Base-by-base conservation (phyloP, 2,888 invertebrate genomes). In the Epiperipatus broadwayi region DNA sequence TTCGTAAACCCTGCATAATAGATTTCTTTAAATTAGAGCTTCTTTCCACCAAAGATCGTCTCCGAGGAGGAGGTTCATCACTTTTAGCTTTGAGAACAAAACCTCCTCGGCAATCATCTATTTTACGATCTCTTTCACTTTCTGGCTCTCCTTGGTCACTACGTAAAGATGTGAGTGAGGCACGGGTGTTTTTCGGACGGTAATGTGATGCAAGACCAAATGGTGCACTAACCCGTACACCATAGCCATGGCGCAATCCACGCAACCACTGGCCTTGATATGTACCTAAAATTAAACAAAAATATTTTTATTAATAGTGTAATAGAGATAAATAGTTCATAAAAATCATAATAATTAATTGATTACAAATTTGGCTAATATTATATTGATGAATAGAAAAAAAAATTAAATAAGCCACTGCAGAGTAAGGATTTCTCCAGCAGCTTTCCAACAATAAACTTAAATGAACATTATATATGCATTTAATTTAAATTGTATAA, bases 241-340 rank as follows among this genome's bases (percentile, higher is more conserved):
- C 97, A 63, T 95, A 95, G n/a, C 97, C 97, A 60, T 97, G 95
- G 40, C 97, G 74, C 73, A 91, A 78, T 29, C 97, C 97, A 40
- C 91, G 75, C 63, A 87, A 72, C 97, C 97, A 97, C 72, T 97
- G 97, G 45, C 97, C 97, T 66, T 93, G 89, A 66, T 64, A 66
- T 15, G 56, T 57, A 21, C 63, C 62, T 59, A 43, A 15, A 18
- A 34, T 31, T 12, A 8, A n/a, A 12, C 12, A 16, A 31, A 31
- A 31, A 7, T 14, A 31, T 8, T 31, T n/a, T 10, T 25, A n/a
- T 10, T 25, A 25, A 25, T n/a, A n/a, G n/a, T n/a, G n/a, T n/a
- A n/a, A n/a, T n/a, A n/a, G n/a, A n/a, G n/a, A n/a, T n/a, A n/a
- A 8, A n/a, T 10, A 25, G 25, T n/a, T n/a, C n/a, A n/a, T n/a